A percentile compares a stretch with the other conserved stretches of the same genome.
Evolutionary conservation across 2,113 vertebrate species (phyloP).

Genomic region (Ondatra zibethicus): DNA sequence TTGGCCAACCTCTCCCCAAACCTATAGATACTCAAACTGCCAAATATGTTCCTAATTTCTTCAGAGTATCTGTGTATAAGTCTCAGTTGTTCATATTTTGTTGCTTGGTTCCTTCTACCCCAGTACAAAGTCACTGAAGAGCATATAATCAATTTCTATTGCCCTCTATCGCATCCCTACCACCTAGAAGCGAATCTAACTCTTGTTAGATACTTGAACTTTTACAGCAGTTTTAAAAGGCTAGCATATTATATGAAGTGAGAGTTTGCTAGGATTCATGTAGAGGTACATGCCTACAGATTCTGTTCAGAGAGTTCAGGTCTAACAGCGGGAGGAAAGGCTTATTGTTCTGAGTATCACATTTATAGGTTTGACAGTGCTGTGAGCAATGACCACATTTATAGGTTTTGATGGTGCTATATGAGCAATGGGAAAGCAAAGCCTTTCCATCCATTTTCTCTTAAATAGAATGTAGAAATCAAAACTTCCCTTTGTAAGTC

Average conservation of each 20-base stretch:
- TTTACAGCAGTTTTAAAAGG: slow-evolving; percentile 5
- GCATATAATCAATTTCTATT: not conserved
- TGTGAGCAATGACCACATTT: not conserved
- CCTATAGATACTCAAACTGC: not conserved
- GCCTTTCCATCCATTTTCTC: not conserved
- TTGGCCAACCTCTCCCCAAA: not conserved
- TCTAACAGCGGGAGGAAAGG: not conserved
- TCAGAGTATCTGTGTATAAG: not conserved
- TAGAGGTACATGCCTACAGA: not conserved
- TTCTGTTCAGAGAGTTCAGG: not conserved
- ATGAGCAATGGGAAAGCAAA: not conserved
- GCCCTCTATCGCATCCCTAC: not conserved
- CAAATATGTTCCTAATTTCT: not conserved
- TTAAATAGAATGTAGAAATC: not conserved
- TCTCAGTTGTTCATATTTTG: not conserved
- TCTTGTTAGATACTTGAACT: not conserved
- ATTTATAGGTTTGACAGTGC: not conserved
- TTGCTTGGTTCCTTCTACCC: not conserved
- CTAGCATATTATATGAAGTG: not conserved
- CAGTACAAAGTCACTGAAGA: slow-evolving; percentile 5
- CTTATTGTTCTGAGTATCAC: not conserved
- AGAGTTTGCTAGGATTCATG: not conserved
- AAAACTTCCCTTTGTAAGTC: slow-evolving; percentile 21
- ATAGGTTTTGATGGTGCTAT: not conserved
- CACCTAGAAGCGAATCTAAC: not conserved